These are phyloP conservation scores for Hormaphis cornu DNA, from an alignment of 1,140 invertebrate genomes.

Conservation along the genomic window DNA sequence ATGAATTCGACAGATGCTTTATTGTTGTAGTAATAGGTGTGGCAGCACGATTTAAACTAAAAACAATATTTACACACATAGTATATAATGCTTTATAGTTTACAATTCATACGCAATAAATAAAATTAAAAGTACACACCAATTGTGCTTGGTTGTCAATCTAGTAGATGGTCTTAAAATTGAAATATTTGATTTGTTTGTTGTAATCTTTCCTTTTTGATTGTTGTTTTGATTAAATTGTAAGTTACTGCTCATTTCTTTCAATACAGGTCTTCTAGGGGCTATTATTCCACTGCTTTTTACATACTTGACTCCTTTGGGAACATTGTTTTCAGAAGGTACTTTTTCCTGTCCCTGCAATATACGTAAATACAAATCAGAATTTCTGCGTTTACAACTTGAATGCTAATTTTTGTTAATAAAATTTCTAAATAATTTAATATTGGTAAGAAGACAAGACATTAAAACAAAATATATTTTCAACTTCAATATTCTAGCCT, in stretches of 20 bases:
- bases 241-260: conserved; percentile 14
- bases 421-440: no score
- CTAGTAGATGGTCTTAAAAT: conserved; percentile 9
- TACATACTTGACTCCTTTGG: neutral
- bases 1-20: neutral
- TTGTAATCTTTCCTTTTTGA: conserved; percentile 3
- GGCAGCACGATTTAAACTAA: conserved; percentile 15
- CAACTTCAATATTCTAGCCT: no score
- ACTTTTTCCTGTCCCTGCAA: conserved; percentile 18
- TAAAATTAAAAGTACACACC: neutral
- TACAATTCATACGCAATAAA: no score
- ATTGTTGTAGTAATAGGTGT: neutral
- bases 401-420: no score
- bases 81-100: no score
- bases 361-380: neutral
- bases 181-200: neutral
- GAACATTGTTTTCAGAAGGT: neutral
- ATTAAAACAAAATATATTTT: no score
- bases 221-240: neutral
- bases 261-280: conserved; percentile 5
- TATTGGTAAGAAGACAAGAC: no score
- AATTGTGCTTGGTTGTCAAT: neutral
- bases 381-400: no score
- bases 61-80: no score
- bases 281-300: neutral